Base-by-base conservation (phyloP, 2,888 invertebrate genomes). In the Pseudanteris insignis region DNA sequence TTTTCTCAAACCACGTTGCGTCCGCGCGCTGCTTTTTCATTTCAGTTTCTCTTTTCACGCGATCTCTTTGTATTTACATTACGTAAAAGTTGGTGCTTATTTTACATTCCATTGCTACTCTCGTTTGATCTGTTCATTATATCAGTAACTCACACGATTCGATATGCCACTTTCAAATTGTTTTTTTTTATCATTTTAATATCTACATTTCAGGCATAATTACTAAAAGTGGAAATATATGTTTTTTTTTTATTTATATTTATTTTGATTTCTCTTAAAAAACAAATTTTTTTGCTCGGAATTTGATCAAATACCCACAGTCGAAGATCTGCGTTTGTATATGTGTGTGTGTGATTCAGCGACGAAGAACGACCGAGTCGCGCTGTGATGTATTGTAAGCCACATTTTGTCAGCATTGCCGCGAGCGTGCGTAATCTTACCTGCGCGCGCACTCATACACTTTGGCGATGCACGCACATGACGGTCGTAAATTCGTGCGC, bases 351-450 rank as follows among this genome's bases (percentile, higher is more conserved):
- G 59, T 64, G 60, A 62, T 62, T 61, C 61, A 67, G 64, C 64
- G 64, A 62, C 51, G 59, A 55, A 69, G 58, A 54, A 47, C 65
- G 59, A 64, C 64, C 63, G 60, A 64, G 63, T 64, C 62, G 59
- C 67, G 70, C 69, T 70, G 67, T 67, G 67, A 71, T 68, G 67
- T 62, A 64, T 68, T 66, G 63, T 62, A 14, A 11, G 33, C 26
- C 25, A 13, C 32, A 13, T 25, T 25, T 46, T 15, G 36, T 9
- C 8, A 2, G 14, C 12, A 25, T 15, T 3, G 5, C 40, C 26
- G 34, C 34, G 8, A 25, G 18, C 9, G 50, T 50, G 18, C 26
- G 21, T 43, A 9, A 11, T 7, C 9, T 8, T 11, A 28, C 25
- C 12, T 10, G 18, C 10, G 21, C 12, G n/a, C 21, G 11, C 26